phyloP scores from a whole-genome alignment of 2,888 invertebrate genomes.

The Camptogramma bilineatum region DNA sequence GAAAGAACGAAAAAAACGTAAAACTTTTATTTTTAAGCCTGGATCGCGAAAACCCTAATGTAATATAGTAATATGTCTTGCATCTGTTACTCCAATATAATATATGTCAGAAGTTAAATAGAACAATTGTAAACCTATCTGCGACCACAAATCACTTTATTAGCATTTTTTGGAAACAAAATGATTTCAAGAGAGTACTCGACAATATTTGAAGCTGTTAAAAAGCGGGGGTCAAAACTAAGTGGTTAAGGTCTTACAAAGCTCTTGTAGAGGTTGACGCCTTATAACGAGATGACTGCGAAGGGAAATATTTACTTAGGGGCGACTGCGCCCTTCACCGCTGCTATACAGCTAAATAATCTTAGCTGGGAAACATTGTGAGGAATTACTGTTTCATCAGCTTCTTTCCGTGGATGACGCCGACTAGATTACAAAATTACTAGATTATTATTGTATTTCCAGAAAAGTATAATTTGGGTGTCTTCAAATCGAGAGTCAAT shows the following conservation, averaged over 20 bases:
- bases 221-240: slow-evolving; percentile 31
- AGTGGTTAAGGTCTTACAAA: slow-evolving; percentile 41
- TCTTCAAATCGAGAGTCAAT: too few species aligned
- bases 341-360: slow-evolving; percentile 19
- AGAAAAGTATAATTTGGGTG: too few species aligned
- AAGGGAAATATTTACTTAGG: slow-evolving; percentile 62
- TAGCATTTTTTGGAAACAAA: background rate
- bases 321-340: slow-evolving; percentile 42
- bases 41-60: too few species aligned
- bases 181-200: slow-evolving; percentile 19
- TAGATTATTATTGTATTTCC: too few species aligned
- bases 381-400: background rate
- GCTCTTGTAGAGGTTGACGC: slow-evolving; percentile 55
- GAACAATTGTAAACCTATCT: too few species aligned
- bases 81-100: too few species aligned
- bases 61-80: too few species aligned
- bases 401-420: too few species aligned
- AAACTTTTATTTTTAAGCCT: too few species aligned
- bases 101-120: too few species aligned
- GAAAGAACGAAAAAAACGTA: too few species aligned
- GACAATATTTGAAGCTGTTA: slow-evolving; percentile 14
- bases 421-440: too few species aligned
- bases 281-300: slow-evolving; percentile 60
- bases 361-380: slow-evolving; percentile 4
- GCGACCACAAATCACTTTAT: slow-evolving; percentile 8